Evolutionary conservation across 2,888 invertebrate genomes (phyloP), one percentile per base, ranked within the genome.

Genomic region (Schrankia costaestrigalis): DNA sequence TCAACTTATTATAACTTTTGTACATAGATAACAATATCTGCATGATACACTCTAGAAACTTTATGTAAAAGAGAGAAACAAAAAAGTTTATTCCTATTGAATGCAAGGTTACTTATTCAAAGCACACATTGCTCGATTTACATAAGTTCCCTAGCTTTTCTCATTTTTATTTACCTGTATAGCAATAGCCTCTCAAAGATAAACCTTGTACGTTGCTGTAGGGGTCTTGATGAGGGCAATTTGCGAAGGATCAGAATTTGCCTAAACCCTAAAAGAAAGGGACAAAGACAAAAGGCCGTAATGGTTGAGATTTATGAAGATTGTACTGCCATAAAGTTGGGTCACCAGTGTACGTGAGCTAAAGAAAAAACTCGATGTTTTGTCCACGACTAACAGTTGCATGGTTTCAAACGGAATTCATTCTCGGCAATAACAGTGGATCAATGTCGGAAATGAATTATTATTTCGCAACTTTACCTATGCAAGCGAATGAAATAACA

Each of bases 211-310:
- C 63, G 56, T 57, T 54, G 56, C 45, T 42, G 60, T 54, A 56
- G 49, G 49, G 56, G 58, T 52, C 56, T 50, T 61, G 48, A 57
- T 62, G 64, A 66, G 59, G 64, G 68, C 79, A 80, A 81, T 79
- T 80, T 79, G 75, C 63, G 68, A 70, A 64, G 67, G 71, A 71
- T 76, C 72, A 67, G 70, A 78, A 80, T 80, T 82, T 81, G 71
- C 77, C 71, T 78, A 78, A 81, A 68, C 70, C 73, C 66, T 67
- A 62, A 71, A 66, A 67, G 66, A 71, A 70, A 56, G 68, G 66
- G 66, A 77, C 78, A 74, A 66, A 78, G 79, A 80, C 78, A 80
- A 79, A 79, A 80, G 77, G 78, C 77, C 77, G 75, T 62, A 62
- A 60, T 64, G 62, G 63, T 55, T 53, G 68, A 77, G 79, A 82